A percentile compares a stretch with the other conserved stretches of the same genome.
These are phyloP conservation scores for Hirtodrosophila duncani DNA, from an alignment of 2,888 invertebrate species.

Conservation along the genomic window DNA sequence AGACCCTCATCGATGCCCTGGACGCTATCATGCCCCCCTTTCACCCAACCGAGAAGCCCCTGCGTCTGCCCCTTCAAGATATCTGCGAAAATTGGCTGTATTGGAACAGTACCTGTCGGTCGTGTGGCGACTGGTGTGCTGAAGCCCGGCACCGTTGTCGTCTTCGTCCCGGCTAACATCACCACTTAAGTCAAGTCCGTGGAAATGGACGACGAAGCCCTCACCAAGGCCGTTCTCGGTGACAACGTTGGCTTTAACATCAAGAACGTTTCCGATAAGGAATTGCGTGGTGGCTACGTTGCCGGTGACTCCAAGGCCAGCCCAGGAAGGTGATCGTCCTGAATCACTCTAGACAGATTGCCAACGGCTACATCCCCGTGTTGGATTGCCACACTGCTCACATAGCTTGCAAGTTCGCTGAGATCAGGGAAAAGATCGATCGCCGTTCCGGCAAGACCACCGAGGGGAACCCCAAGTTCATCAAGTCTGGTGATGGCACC, in stretches of 20 bases:
- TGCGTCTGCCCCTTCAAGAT: too few relatives aligned
- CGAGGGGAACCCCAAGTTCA: too few relatives aligned
- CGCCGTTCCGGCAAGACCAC: too few relatives aligned
- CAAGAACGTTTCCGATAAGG: slow-evolving; percentile 99
- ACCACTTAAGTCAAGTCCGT: slow-evolving; percentile 99
- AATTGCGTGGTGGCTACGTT: slow-evolving; percentile 98
- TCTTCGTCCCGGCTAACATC: slow-evolving; percentile 96
- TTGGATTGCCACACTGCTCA: too few relatives aligned
- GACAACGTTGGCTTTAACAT: slow-evolving; percentile 99
- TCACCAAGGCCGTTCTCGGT: slow-evolving; percentile 96
- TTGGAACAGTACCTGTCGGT: slow-evolving; percentile 99
- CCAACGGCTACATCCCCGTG: too few relatives aligned
- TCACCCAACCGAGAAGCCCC: too few relatives aligned
- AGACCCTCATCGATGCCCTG: slow-evolving; percentile 96
- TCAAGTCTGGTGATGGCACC: too few relatives aligned
- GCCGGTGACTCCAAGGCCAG: slow-evolving; percentile 98
- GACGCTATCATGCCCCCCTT: slow-evolving; percentile 97
- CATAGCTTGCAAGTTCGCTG: too few relatives aligned
- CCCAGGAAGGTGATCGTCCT: too few relatives aligned
- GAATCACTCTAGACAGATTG: too few relatives aligned
- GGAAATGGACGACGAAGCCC: slow-evolving; percentile 99
- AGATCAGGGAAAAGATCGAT: too few relatives aligned
- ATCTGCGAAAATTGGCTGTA: slow-evolving; percentile 99
- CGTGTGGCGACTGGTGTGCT: slow-evolving; percentile 98
- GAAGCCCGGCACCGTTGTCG: slow-evolving; percentile 97